Evolutionary conservation across 2,888 invertebrate species (phyloP).

Genomic region (Melieria crassipennis): DNA sequence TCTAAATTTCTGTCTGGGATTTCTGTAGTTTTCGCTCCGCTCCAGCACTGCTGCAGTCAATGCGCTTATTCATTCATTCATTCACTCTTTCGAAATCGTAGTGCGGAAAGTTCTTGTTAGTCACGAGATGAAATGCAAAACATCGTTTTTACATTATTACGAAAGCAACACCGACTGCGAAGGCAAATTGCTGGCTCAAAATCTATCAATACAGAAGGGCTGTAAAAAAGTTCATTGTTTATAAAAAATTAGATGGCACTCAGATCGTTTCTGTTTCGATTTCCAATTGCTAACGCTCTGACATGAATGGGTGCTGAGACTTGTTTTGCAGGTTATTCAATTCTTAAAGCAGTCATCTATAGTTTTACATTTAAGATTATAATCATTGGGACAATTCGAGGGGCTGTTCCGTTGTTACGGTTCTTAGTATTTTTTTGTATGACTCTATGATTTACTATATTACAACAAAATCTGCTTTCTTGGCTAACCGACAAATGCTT

Average conservation of each 20-base stretch:
- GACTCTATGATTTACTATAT: too few species aligned
- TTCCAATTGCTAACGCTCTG: too few species aligned
- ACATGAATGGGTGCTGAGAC: too few species aligned
- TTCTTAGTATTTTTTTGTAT: too few species aligned
- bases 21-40: constrained; percentile 36
- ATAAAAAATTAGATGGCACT: not conserved
- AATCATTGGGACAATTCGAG: too few species aligned
- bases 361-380: too few species aligned
- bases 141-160: constrained; percentile 42
- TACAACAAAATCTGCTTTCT: too few species aligned
- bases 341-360: too few species aligned
- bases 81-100: not conserved
- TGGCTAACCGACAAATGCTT: too few species aligned
- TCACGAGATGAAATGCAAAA: constrained; percentile 47
- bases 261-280: too few species aligned
- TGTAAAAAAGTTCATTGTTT: not conserved
- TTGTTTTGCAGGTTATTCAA: too few species aligned
- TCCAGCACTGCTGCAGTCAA: not conserved
- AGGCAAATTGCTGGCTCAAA: constrained; percentile 23
- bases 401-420: too few species aligned
- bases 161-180: constrained; percentile 6
- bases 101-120: constrained; percentile 23
- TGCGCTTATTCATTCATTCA: not conserved
- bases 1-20: constrained; percentile 57
- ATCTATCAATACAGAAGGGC: not conserved